phyloP scores from a whole-genome alignment of 2,797 vertebrate genomes.

The Picus viridis region DNA sequence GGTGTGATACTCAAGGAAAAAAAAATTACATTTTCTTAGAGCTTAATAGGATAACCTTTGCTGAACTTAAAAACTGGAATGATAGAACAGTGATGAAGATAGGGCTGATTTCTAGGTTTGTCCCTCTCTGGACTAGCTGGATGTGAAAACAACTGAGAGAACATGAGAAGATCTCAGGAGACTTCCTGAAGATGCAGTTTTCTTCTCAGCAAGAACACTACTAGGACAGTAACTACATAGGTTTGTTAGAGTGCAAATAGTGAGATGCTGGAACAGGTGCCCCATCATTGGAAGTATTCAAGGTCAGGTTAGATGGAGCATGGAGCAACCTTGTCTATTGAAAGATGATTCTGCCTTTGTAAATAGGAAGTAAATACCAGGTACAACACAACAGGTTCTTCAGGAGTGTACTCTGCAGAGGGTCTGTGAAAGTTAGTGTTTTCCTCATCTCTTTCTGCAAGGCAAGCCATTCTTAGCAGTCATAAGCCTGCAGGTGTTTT shows the following conservation, averaged over 20 bases:
- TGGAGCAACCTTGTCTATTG: neutral
- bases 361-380: neutral
- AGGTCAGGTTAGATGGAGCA: neutral
- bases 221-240: neutral
- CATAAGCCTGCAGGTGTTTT: neutral
- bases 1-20: neutral
- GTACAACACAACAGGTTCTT: neutral
- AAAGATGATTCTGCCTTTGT: neutral
- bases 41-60: neutral
- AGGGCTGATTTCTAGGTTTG: neutral
- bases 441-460: neutral
- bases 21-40: neutral
- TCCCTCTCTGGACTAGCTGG: neutral
- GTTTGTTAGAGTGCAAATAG: neutral
- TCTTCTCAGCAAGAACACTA: neutral
- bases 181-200: neutral
- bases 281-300: neutral
- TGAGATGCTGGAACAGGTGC: neutral
- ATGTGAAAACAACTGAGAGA: neutral
- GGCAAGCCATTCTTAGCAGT: neutral
- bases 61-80: neutral
- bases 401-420: neutral
- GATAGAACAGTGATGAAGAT: neutral
- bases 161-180: neutral
- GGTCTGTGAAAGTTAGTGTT: neutral